A percentile compares a stretch with the other conserved stretches of the same genome.
Conservation (phyloP, 2,888 invertebrate genomes). For the Taenaris catops region DNA sequence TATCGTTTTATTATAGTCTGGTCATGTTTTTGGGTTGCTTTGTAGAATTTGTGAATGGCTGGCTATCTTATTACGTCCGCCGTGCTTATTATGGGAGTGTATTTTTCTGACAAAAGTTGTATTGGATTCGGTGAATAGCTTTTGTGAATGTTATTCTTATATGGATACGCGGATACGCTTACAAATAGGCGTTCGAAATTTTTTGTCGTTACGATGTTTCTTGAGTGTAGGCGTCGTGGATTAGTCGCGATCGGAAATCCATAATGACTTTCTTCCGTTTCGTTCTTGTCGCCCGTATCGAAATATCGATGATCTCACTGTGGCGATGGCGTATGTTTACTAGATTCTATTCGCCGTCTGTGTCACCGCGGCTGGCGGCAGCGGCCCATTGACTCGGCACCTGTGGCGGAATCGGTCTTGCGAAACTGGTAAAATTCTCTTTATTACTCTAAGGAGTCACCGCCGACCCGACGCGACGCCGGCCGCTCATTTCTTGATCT, state of each 20-base stretch:
- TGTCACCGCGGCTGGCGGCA: too few relatives aligned
- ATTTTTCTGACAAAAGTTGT: too few relatives aligned
- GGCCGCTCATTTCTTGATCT: conserved; percentile 36
- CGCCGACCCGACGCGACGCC: conserved; percentile 35
- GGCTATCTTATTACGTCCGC: conserved; percentile 29
- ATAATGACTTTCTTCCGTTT: conserved; percentile 18
- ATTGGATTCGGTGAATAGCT: too few relatives aligned
- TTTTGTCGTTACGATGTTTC: conserved; percentile 3
- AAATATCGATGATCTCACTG: conserved; percentile 39
- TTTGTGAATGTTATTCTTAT: conserved; percentile 4
- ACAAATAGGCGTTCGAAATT: too few relatives aligned
- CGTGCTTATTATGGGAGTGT: conserved; percentile 15
- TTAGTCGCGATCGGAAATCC: conserved; percentile 6
- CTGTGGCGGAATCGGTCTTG: conserved; percentile 65
- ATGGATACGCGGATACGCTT: too few relatives aligned
- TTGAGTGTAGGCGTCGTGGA: conserved; percentile 2
- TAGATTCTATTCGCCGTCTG: conserved; percentile 39
- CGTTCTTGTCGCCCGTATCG: conserved; percentile 22
- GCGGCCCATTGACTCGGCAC: conserved; percentile 50
- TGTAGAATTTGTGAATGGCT: conserved; percentile 74
- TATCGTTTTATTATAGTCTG: conserved; percentile 60
- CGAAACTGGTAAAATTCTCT: conserved; percentile 58
- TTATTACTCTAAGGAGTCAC: conserved; percentile 31
- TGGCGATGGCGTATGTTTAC: conserved; percentile 25
- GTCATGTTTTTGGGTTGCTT: conserved; percentile 68